Conservation (phyloP, 2,888 invertebrate species). For the Andrena dorsata region DNA sequence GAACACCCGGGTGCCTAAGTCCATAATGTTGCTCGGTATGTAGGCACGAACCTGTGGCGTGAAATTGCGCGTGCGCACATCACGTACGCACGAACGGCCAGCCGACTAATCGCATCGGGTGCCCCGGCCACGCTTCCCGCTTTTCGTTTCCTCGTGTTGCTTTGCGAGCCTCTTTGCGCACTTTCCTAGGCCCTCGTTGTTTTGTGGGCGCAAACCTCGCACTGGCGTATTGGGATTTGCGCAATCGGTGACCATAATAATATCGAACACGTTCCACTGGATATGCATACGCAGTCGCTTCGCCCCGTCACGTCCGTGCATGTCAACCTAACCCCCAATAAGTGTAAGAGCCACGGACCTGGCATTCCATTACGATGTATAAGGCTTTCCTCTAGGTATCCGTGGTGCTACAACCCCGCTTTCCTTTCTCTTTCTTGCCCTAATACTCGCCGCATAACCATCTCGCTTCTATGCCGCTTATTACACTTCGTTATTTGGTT, state of each 20-base stretch:
- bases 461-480: constrained; percentile 4
- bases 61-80: constrained; percentile 62
- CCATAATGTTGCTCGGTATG: constrained; percentile 10
- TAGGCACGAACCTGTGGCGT: constrained; percentile 46
- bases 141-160: constrained; percentile 65
- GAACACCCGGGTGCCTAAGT: constrained; percentile 16
- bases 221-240: neutral
- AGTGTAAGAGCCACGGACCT: constrained; percentile 62
- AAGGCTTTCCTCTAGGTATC: constrained; percentile 63
- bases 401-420: constrained; percentile 60
- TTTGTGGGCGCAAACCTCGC: constrained; percentile 32
- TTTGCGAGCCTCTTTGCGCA: constrained; percentile 43
- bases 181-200: constrained; percentile 43
- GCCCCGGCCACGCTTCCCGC: constrained; percentile 73
- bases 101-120: constrained; percentile 70
- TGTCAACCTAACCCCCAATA: constrained; percentile 75
- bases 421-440: constrained; percentile 55
- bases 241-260: constrained; percentile 16
- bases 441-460: constrained; percentile 22
- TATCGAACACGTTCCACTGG: constrained; percentile 14
- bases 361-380: constrained; percentile 65
- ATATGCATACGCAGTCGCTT: constrained; percentile 33
- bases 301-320: constrained; percentile 40
- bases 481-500: constrained; percentile 21
- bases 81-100: constrained; percentile 48